Evolutionary conservation across 2,888 invertebrate species (phyloP).

Genomic region (Lasioglossum morio): DNA sequence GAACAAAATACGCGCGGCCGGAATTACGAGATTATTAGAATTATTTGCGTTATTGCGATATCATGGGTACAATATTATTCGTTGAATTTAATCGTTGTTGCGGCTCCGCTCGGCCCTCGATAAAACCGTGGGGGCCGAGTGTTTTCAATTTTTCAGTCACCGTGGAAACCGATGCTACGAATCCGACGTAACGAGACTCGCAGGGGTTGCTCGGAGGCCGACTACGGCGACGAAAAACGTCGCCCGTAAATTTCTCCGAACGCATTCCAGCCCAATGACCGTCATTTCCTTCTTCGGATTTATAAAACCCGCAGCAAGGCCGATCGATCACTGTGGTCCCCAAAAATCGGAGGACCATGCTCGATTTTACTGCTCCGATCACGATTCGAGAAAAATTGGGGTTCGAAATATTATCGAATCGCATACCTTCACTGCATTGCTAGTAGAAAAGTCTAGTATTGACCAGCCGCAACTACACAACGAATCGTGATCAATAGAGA

Average conservation of each 20-base stretch:
- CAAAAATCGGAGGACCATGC: not conserved
- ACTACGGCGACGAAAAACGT: not conserved
- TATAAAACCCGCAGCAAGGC: slow-evolving; percentile 10
- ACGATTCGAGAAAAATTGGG: not conserved
- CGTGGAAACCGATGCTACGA: not conserved
- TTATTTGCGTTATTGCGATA: slow-evolving; percentile 34
- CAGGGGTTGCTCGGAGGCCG: not conserved
- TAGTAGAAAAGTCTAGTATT: not conserved
- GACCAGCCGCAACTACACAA: not conserved
- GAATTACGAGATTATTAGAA: slow-evolving; percentile 43
- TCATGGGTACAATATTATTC: slow-evolving; percentile 19
- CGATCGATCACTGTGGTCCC: slow-evolving; percentile 14
- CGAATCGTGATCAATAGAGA: too few species aligned
- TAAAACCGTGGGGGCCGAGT: not conserved
- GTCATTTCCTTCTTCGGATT: slow-evolving; percentile 36
- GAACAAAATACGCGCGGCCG: slow-evolving; percentile 1
- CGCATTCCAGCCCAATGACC: slow-evolving; percentile 26
- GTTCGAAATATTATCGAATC: not conserved
- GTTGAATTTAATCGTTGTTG: slow-evolving; percentile 20
- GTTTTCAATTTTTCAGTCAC: slow-evolving; percentile 22
- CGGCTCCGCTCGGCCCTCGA: not conserved
- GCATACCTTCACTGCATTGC: not conserved
- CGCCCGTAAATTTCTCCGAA: slow-evolving; percentile 33
- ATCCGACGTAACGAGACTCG: not conserved
- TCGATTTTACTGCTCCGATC: not conserved